Evolutionary conservation across 2,888 invertebrate species (phyloP).

Genomic region (Esperia sulphurella): DNA sequence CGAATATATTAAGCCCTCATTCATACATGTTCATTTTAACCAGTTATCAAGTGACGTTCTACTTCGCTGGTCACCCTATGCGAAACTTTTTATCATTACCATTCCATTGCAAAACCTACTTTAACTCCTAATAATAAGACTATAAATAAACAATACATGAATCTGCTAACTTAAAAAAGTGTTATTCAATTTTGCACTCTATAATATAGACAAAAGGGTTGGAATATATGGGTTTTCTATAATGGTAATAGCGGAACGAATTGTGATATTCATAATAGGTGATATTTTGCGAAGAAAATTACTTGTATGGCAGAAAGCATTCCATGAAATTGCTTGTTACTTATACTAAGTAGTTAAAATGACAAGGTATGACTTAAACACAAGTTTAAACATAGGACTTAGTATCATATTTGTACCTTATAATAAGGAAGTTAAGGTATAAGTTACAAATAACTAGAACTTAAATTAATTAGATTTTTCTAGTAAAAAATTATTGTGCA

Average conservation of each 20-base stretch:
- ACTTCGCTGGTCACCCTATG: constrained; percentile 55
- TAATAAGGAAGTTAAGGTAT: no score
- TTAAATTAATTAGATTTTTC: no score
- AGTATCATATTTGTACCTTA: no score
- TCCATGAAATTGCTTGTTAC: background rate
- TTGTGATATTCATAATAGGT: background rate
- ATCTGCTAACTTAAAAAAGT: no score
- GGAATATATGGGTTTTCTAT: background rate
- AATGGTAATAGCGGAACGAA: background rate
- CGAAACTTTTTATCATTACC: constrained; percentile 13
- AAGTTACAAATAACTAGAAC: no score
- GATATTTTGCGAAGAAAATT: background rate
- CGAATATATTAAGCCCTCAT: constrained; percentile 12
- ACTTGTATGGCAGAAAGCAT: background rate
- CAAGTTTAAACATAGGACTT: no score
- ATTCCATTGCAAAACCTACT: background rate
- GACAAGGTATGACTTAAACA: background rate
- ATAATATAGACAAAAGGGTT: no score
- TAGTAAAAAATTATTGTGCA: no score
- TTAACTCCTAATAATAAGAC: background rate
- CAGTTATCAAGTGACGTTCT: constrained; percentile 41
- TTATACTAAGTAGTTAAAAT: background rate
- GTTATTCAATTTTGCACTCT: background rate
- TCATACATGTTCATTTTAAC: constrained; percentile 46
- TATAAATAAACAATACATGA: background rate